phyloP scores from a whole-genome alignment of 2,797 vertebrate genomes.

The Dendrocincla tyrannina region DNA sequence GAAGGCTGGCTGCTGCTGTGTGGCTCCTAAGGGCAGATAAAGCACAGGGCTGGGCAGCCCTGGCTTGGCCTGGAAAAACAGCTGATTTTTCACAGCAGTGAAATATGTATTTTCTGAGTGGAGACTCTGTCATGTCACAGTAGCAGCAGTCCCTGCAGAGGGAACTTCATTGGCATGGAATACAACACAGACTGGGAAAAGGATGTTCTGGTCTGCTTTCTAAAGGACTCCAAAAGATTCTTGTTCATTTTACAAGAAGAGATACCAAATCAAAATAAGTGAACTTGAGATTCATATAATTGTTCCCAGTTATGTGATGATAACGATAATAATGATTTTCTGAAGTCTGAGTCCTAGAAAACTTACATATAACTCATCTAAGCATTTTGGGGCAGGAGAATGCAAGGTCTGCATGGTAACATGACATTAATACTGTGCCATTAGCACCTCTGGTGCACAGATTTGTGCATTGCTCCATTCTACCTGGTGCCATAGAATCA shows the following conservation, averaged over 20 bases:
- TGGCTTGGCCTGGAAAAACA: neutral
- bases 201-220: neutral
- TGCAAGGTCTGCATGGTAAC: neutral
- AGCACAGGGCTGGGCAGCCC: neutral
- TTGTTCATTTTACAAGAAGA: neutral
- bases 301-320: neutral
- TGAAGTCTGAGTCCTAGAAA: neutral
- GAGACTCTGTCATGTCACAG: too few relatives aligned
- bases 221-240: neutral
- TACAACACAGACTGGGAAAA: too few relatives aligned
- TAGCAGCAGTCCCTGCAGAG: neutral
- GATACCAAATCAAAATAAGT: neutral
- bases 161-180: neutral
- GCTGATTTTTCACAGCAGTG: neutral
- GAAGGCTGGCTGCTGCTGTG: neutral
- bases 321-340: rapidly evolving
- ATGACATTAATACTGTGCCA: neutral
- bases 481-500: neutral
- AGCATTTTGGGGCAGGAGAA: neutral
- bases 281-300: neutral
- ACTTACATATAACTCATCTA: neutral
- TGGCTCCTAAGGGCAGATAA: neutral
- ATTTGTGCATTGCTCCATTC: neutral
- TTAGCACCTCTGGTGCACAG: neutral
- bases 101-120: neutral